A percentile compares a stretch with the other conserved stretches of the same genome.
phyloP scores from a whole-genome alignment of 2,113 vertebrate species.

The Gymnarchus niloticus region DNA sequence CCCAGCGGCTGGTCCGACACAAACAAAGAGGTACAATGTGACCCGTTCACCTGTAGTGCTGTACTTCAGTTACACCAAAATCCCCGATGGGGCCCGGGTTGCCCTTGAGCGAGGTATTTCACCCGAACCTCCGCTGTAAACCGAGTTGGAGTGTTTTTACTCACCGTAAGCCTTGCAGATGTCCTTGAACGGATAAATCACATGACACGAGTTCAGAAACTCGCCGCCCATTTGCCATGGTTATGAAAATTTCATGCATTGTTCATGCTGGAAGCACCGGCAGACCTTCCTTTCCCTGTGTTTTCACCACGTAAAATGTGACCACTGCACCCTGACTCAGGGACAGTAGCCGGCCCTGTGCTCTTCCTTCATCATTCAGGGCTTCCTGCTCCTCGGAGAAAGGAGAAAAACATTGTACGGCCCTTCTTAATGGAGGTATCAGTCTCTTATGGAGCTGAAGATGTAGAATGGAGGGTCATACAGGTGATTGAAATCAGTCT shows the following conservation, averaged over 20 bases:
- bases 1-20: background rate
- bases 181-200: background rate
- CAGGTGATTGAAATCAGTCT: background rate
- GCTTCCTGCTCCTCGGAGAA: background rate
- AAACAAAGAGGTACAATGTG: constrained; percentile 1
- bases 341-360: background rate
- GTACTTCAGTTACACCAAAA: background rate
- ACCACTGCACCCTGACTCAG: background rate
- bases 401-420: background rate
- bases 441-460: background rate
- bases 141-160: background rate
- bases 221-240: background rate
- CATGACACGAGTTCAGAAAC: background rate
- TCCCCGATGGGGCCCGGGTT: background rate
- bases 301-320: background rate
- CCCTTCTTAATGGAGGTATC: background rate
- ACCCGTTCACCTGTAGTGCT: constrained; percentile 1
- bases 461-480: background rate
- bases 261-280: background rate
- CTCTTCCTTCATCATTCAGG: background rate
- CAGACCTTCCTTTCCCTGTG: background rate
- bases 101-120: background rate
- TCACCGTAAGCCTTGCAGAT: background rate
- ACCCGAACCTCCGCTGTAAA: background rate
- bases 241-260: background rate